Evolutionary conservation across 2,797 vertebrate species (phyloP), one percentile per base, ranked within the genome.

Genomic region (Hoplostethus atlanticus): DNA sequence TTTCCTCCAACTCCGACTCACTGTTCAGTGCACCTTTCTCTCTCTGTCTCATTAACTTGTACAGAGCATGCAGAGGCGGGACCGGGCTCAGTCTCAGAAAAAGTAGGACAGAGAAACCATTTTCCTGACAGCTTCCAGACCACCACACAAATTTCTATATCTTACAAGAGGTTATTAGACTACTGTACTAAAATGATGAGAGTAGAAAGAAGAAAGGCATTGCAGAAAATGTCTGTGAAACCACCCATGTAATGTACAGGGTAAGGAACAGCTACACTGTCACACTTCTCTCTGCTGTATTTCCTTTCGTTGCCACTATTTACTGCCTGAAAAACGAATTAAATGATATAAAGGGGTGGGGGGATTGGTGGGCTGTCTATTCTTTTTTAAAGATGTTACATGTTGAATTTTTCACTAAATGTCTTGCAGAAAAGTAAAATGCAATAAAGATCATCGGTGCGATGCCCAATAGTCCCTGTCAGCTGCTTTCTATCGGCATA

Each of bases 1-100:
- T 68, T 80, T 71, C 66, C 59, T 76, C 69, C 68, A 64, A 13
- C 42, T 77, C 65, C 69, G 67, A 61, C 57, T 72, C 54, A 71
- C 12, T 31, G 34, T 51, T 57, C 34, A 73, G 13, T 46, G 44
- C 30, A 59, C 51, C 57, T 69, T 73, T 11, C 25, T 47, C 46
- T n/a, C 21, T 54, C 10, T 5, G 3, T 71, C 42, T 55, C 30
- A 5, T 34, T 50, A 63, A 57, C 34, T 13, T 21, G 6, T 53
- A 36, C 36, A n/a, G 21, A 21, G 17, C n/a, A 54, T 46, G 62
- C 11, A 63, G 28, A 68, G 52, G 21, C 30, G 51, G 21, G 30
- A 12, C 17, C 25, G 64, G 42, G 55, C 57, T 56, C 59, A 58
- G 38, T 47, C 68, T 58, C 6, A 60, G 13, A 51, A 15, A 21